These are phyloP conservation scores for Sceloporus tristichus DNA, from an alignment of 2,113 vertebrate species.

Conservation along the genomic window DNA sequence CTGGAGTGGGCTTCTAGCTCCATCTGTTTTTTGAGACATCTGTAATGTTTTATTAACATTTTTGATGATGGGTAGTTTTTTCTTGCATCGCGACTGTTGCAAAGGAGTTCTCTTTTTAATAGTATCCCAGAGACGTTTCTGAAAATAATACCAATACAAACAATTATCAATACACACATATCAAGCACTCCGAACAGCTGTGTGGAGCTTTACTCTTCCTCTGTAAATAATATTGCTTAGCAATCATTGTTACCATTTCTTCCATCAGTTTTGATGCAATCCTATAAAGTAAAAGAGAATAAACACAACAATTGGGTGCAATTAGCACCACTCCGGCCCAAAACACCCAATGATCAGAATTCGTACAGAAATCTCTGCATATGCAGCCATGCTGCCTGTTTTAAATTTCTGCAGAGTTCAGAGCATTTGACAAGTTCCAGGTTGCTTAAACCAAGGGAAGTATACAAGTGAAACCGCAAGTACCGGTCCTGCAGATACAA, in stretches of 20 bases:
- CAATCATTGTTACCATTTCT: too few relatives aligned
- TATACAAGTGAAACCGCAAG: background rate
- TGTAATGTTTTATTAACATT: constrained; percentile 85
- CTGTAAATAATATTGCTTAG: too few relatives aligned
- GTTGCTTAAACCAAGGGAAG: background rate
- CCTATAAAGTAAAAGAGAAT: too few relatives aligned
- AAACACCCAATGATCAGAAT: too few relatives aligned
- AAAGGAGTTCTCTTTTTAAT: constrained; percentile 84
- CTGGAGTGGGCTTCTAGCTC: constrained; percentile 83
- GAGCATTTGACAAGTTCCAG: background rate
- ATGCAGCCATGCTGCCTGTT: background rate
- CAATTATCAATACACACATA: background rate
- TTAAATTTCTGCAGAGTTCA: background rate
- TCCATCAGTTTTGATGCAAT: too few relatives aligned
- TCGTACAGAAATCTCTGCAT: background rate
- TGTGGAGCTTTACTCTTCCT: too few relatives aligned
- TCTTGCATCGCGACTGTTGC: constrained; percentile 64
- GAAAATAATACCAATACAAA: constrained; percentile 64
- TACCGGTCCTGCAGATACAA: background rate
- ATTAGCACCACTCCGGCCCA: too few relatives aligned
- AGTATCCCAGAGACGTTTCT: constrained; percentile 91
- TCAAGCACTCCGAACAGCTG: background rate
- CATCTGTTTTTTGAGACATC: constrained; percentile 76
- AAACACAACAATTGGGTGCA: too few relatives aligned
- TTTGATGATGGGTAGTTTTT: constrained; percentile 68